These are phyloP conservation scores for Lates japonicus DNA, from an alignment of 2,797 vertebrate species.

Conservation along the genomic window DNA sequence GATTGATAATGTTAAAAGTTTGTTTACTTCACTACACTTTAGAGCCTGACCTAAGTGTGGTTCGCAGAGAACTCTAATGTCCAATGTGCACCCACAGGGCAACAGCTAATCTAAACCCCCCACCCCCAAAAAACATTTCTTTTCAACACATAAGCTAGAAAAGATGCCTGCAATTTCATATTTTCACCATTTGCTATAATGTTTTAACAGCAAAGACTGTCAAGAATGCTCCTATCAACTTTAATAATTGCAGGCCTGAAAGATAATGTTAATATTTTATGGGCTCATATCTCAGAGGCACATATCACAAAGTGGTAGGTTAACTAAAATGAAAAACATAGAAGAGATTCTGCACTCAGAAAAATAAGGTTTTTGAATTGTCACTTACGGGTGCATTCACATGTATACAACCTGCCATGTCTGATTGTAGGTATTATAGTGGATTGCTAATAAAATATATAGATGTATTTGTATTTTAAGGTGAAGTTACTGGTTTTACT, in stretches of 20 bases:
- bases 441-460: neutral
- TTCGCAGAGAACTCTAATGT: neutral
- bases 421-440: neutral
- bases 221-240: neutral
- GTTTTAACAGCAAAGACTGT: neutral
- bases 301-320: neutral
- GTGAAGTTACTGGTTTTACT: neutral
- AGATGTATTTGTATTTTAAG: neutral
- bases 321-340: neutral
- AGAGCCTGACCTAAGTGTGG: neutral
- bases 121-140: neutral
- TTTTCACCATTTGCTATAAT: neutral
- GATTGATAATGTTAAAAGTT: constrained; percentile 34
- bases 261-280: neutral
- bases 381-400: neutral
- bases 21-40: constrained; percentile 12
- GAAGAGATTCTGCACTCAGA: neutral
- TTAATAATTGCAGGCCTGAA: neutral
- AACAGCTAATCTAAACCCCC: neutral
- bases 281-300: neutral
- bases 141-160: neutral
- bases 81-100: neutral
- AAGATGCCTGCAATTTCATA: neutral
- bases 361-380: neutral
- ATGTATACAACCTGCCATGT: neutral